A percentile compares a stretch with the other conserved stretches of the same genome.
These are phyloP conservation scores for Agriopis leucophaearia DNA, from an alignment of 2,888 invertebrate species.

Conservation along the genomic window DNA sequence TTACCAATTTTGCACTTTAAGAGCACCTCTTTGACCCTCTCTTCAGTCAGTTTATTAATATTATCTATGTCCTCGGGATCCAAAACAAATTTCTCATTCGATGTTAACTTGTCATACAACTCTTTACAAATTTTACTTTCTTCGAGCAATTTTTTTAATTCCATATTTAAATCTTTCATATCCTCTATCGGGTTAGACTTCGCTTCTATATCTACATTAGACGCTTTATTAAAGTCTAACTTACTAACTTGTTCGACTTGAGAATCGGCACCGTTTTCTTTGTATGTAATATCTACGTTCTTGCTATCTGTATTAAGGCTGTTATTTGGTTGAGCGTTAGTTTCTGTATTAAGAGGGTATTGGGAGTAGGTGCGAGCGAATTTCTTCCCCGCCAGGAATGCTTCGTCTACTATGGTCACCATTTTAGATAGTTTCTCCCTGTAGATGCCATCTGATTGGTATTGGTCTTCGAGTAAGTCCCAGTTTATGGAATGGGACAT, in stretches of 20 bases:
- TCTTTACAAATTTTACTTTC: conserved; percentile 74
- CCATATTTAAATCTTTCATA: conserved; percentile 60
- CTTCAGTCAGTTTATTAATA: conserved; percentile 75
- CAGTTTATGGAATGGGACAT: conserved; percentile 98
- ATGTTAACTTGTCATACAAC: conserved; percentile 76
- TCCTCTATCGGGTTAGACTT: conserved; percentile 51
- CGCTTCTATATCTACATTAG: conserved; percentile 43
- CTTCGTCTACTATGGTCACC: conserved; percentile 92
- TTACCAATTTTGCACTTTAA: conserved; percentile 75
- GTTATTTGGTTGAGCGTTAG: conserved; percentile 38
- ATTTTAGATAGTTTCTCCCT: conserved; percentile 94
- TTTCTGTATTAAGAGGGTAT: conserved; percentile 45
- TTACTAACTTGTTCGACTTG: conserved; percentile 57
- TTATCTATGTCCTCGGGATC: conserved; percentile 80
- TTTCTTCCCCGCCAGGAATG: conserved; percentile 90
- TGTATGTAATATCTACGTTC: conserved; percentile 69
- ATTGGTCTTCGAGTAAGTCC: conserved; percentile 96
- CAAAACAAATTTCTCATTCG: conserved; percentile 76
- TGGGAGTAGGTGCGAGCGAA: conserved; percentile 88
- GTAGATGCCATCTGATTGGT: conserved; percentile 92
- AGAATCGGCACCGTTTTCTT: conserved; percentile 53
- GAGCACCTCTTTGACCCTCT: conserved; percentile 67
- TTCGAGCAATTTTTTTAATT: conserved; percentile 66
- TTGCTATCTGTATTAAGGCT: conserved; percentile 46
- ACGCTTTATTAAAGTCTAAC: conserved; percentile 59